Conservation (phyloP, 2,113 vertebrate genomes). For the Stercorarius parasiticus region DNA sequence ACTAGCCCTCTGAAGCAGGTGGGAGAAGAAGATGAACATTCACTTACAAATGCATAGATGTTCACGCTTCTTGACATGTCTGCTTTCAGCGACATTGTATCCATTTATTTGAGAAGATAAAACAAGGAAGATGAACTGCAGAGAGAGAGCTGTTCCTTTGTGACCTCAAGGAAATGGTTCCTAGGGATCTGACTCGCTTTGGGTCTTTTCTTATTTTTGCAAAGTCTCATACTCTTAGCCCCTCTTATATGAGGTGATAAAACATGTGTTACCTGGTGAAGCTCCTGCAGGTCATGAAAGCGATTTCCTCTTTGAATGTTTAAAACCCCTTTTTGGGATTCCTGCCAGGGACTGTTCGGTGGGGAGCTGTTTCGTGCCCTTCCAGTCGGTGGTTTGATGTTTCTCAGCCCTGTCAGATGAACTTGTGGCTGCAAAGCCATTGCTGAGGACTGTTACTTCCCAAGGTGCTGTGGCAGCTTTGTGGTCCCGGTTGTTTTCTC, state of each 20-base stretch:
- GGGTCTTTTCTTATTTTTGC: not conserved
- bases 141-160: not conserved
- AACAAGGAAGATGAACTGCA: not conserved
- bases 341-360: not conserved
- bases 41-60: not conserved
- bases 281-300: not conserved
- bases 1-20: not conserved
- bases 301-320: not conserved
- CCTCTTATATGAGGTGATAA: not conserved
- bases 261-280: not conserved
- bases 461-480: not conserved
- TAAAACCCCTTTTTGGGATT: not conserved
- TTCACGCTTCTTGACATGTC: accelerated
- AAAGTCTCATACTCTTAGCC: not conserved
- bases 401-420: not conserved
- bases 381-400: not conserved
- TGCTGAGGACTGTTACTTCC: not conserved
- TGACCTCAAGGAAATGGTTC: not conserved
- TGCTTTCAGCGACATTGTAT: not conserved
- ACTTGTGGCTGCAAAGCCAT: not conserved
- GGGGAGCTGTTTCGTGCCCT: not conserved
- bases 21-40: accelerated
- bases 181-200: not conserved
- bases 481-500: not conserved
- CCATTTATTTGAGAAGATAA: not conserved